phyloP scores from a whole-genome alignment of 2,888 invertebrate species.

The Glyphotaelius pellucidus region DNA sequence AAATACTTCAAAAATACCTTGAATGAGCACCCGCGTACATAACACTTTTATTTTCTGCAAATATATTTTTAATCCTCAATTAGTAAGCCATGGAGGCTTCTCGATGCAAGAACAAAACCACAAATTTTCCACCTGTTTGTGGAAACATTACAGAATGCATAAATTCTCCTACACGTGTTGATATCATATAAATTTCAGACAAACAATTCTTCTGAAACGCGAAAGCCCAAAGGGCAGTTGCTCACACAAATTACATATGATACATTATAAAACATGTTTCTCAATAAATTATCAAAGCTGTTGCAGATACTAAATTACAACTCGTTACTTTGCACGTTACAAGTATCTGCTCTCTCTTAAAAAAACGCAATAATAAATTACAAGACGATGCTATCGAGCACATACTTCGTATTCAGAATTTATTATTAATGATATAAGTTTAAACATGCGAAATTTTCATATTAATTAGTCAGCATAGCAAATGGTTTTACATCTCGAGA shows the following conservation, averaged over 20 bases:
- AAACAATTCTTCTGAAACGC: neutral
- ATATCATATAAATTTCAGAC: conserved; percentile 20
- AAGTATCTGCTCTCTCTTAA: neutral
- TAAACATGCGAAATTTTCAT: neutral
- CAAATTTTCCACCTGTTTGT: neutral
- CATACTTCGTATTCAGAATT: conserved; percentile 33
- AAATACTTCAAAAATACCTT: too few relatives aligned
- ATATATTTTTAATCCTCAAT: too few relatives aligned
- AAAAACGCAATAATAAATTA: conserved; percentile 33
- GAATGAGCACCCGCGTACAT: too few relatives aligned
- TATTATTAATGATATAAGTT: conserved; percentile 14
- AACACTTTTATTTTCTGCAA: too few relatives aligned
- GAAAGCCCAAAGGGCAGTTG: conserved; percentile 31
- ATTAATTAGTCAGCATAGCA: neutral
- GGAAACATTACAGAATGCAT: neutral
- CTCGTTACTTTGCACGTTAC: neutral
- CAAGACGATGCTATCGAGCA: conserved; percentile 31
- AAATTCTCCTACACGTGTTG: neutral
- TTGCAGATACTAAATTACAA: conserved; percentile 20
- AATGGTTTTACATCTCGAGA: neutral
- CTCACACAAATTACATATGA: neutral
- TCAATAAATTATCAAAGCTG: conserved; percentile 28
- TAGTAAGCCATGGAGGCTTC: neutral
- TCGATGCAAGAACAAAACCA: neutral
- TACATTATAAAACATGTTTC: neutral